Base-by-base conservation (phyloP, 2,888 invertebrate genomes). In the Cryptocheilus praepositus region DNA sequence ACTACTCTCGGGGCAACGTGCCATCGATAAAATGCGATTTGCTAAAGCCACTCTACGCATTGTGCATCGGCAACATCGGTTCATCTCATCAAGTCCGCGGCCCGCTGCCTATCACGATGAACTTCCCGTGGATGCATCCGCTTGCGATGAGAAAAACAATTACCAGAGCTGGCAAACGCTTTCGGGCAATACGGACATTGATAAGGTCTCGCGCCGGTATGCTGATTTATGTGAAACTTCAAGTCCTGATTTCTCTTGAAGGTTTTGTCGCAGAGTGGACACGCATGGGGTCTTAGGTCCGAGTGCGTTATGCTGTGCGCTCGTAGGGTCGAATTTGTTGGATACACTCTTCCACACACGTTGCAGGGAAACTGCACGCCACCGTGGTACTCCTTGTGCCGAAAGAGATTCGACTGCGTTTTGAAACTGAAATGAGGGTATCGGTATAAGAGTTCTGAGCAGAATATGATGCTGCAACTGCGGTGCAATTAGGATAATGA, bases 231-330 rank as follows among this genome's bases (percentile, higher is more conserved):
- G 83, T 94, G 94, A 85, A 93, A 94, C 92, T 94, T 94, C 72
- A 94, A 89, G 86, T 94, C 94, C 87, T 94, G 94, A 85, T 93
- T 94, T 74, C 94, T 90, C 84, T 94, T 94, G 82, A 94, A 94
- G 21, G 92, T 92, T 86, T 94, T 94, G 83, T 92, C 92, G 86
- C 94, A 94, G 58, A 92, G 88, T 44, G 92, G 91, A 82, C 94
- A 94, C 67, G 92, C 91, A 81, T 93, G 94, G 0, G 94, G 94
- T 77, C 93, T 89, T 55, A 93, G 90, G 84, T 91, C 91, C 74
- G 93, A 93, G 80, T 94, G 94, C 43, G 93, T 92, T 68, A 94
- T 92, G 79, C 92, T 93, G 86, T 94, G 94, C 15, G 93, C 93
- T 73, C 92, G 90, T 59, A 94, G 88, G 55, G 93, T 93, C 63